Conservation (phyloP, 2,888 invertebrate genomes). For the Tinea semifulvella region DNA sequence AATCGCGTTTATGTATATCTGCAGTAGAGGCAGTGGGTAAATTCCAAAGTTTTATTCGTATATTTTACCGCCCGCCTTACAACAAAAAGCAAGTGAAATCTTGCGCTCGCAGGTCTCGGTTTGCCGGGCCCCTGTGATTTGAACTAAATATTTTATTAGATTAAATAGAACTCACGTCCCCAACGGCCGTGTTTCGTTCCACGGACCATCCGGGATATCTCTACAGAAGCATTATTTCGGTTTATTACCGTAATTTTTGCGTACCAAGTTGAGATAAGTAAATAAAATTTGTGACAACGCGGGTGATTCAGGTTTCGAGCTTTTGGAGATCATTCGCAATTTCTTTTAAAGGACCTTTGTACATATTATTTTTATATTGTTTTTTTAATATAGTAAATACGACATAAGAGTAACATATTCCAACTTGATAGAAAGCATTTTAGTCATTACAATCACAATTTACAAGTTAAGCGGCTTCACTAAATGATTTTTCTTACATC, state of each 20-base stretch:
- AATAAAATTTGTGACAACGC: conserved; percentile 14
- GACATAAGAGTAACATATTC: no score
- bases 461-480: no score
- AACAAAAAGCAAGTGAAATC: conserved; percentile 8
- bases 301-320: conserved; percentile 1
- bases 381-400: no score
- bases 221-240: conserved; percentile 7
- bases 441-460: no score
- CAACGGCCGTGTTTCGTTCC: conserved; percentile 3
- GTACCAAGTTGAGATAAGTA: conserved; percentile 13
- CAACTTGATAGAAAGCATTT: no score
- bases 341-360: background rate
- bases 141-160: conserved; percentile 58
- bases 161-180: conserved; percentile 33
- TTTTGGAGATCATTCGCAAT: background rate
- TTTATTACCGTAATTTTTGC: conserved; percentile 13
- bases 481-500: no score
- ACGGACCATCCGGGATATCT: conserved; percentile 3
- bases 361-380: no score
- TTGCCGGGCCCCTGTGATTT: conserved; percentile 39
- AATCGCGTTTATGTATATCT: background rate
- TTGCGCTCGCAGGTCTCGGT: conserved; percentile 7
- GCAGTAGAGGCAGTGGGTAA: background rate
- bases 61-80: conserved; percentile 7
- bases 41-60: conserved; percentile 7